phyloP scores from a whole-genome alignment of 2,113 vertebrate species.

The Tamias sibiricus region DNA sequence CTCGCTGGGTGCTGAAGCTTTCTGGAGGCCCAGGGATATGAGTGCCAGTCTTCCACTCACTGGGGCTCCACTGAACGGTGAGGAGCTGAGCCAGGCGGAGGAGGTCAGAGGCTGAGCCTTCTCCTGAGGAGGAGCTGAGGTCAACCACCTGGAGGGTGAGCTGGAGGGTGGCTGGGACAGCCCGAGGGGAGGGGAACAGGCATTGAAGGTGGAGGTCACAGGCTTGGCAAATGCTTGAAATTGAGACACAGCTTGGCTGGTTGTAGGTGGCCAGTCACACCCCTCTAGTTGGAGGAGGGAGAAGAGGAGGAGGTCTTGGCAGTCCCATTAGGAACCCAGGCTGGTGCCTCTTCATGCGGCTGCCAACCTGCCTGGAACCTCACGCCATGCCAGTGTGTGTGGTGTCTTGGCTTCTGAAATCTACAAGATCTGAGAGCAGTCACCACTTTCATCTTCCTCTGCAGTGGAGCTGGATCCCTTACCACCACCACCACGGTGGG shows the following conservation, averaged over 20 bases:
- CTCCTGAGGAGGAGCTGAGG: neutral
- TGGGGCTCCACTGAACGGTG: neutral
- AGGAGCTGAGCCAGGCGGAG: no score
- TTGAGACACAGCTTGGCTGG: neutral
- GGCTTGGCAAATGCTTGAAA: neutral
- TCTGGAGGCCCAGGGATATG: neutral
- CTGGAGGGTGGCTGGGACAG: no score
- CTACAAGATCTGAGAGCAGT: neutral
- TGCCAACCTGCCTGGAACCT: neutral
- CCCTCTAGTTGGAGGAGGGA: neutral
- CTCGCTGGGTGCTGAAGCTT: neutral
- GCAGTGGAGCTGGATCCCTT: no score
- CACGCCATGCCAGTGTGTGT: neutral
- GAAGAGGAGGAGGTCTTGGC: neutral
- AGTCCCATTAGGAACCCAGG: neutral
- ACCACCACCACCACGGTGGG: neutral
- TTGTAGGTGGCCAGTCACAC: neutral
- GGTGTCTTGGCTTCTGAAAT: neutral
- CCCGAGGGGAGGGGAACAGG: neutral
- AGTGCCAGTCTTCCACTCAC: neutral
- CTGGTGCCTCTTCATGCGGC: neutral
- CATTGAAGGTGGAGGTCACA: neutral
- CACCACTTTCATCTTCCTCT: neutral
- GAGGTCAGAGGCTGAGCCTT: neutral
- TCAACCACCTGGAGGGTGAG: neutral